A percentile compares a stretch with the other conserved stretches of the same genome.
phyloP scores from a whole-genome alignment of 2,888 invertebrate genomes.

The Caradrina kadenii region DNA sequence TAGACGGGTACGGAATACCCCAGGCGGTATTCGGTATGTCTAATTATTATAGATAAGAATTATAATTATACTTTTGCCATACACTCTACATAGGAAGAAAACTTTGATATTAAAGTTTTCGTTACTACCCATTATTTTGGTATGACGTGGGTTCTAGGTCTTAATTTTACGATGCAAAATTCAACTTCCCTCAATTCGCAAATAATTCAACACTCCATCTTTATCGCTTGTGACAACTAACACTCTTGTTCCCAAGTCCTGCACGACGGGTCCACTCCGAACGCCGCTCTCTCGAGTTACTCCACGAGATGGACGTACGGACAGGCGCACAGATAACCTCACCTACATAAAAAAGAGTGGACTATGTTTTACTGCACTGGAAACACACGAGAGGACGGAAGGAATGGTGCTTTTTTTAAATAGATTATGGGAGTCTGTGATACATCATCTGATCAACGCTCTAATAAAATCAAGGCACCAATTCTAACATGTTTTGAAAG shows the following conservation, averaged over 20 bases:
- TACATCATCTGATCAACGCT: no score
- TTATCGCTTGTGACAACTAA: constrained; percentile 4
- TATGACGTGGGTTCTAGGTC: neutral
- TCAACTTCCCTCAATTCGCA: neutral
- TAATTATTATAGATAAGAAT: no score
- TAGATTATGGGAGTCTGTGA: neutral
- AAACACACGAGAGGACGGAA: constrained; percentile 18
- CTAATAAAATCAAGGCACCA: no score
- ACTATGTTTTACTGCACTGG: constrained; percentile 55
- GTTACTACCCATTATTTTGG: neutral
- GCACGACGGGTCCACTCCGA: constrained; percentile 20
- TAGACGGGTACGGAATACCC: no score
- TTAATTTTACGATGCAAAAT: neutral
- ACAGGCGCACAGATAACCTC: constrained; percentile 57
- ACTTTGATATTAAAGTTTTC: neutral
- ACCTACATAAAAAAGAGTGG: constrained; percentile 57
- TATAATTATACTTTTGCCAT: no score
- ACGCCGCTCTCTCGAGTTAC: neutral
- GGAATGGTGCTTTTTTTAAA: constrained; percentile 6
- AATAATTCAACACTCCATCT: neutral
- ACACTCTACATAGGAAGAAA: neutral
- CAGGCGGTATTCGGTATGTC: no score
- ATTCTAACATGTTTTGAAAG: no score
- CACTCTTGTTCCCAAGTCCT: constrained; percentile 11
- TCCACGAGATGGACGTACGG: constrained; percentile 32